Evolutionary conservation across 1,140 invertebrate species (phyloP).

Genomic region (Drosophila nigromelanica): DNA sequence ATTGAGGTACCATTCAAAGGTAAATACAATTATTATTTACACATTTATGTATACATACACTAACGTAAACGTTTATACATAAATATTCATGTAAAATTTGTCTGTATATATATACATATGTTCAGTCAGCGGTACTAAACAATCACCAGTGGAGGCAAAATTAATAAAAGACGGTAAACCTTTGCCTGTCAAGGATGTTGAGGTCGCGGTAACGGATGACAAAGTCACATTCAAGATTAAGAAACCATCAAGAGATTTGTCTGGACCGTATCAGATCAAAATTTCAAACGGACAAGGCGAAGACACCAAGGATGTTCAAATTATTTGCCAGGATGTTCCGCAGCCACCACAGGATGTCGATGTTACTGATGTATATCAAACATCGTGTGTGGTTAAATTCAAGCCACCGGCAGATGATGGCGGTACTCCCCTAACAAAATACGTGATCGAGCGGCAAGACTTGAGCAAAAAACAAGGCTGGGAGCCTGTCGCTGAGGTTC

Average conservation of each 20-base stretch:
- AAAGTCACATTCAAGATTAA: conserved; percentile 95
- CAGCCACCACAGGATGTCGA: conserved; percentile 94
- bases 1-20: conserved; percentile 96
- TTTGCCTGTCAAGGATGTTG: conserved; percentile 93
- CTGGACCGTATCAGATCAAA: conserved; percentile 94
- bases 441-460: conserved; percentile 97
- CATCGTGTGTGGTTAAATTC: conserved; percentile 96
- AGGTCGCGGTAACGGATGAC: conserved; percentile 94
- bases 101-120: conserved; percentile 39
- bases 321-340: conserved; percentile 96
- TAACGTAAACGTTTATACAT: not conserved
- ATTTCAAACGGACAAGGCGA: conserved; percentile 94
- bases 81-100: not conserved
- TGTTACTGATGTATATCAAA: conserved; percentile 95
- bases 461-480: conserved; percentile 93
- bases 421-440: conserved; percentile 94
- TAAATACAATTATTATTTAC: conserved; percentile 82
- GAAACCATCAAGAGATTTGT: conserved; percentile 92
- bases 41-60: not conserved
- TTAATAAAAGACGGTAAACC: conserved; percentile 94
- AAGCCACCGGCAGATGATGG: conserved; percentile 97
- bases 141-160: conserved; percentile 94
- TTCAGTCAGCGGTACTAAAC: conserved; percentile 92
- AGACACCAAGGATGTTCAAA: conserved; percentile 91
- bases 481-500: conserved; percentile 92